These are phyloP conservation scores for Brachyalestes nurse DNA, from an alignment of 2,797 vertebrate genomes.

Conservation along the genomic window DNA sequence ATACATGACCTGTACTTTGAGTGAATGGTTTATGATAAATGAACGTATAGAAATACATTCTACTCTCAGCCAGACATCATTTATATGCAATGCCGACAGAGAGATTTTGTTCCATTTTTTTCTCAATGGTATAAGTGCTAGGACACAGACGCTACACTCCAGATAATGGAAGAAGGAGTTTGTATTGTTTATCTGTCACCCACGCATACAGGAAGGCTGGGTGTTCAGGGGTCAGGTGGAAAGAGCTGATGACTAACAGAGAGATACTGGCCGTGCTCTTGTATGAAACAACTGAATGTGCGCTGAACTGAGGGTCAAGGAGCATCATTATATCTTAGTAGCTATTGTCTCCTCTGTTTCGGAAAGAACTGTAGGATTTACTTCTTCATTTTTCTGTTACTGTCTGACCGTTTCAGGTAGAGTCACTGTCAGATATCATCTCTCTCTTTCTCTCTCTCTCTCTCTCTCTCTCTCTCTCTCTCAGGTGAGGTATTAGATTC, in stretches of 20 bases:
- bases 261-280: constrained; percentile 2
- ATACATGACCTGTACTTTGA: too few species aligned
- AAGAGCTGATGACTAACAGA: constrained; percentile 29
- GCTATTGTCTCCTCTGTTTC: not conserved
- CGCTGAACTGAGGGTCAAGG: not conserved
- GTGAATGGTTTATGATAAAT: too few species aligned
- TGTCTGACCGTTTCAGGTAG: not conserved
- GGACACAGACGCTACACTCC: constrained; percentile 5
- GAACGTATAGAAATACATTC: too few species aligned
- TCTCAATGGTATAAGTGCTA: constrained; percentile 19
- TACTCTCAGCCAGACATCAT: too few species aligned
- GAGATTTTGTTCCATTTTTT: constrained; percentile 13
- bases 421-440: not conserved
- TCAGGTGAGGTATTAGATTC: too few species aligned
- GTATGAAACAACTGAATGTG: not conserved
- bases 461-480: too few species aligned
- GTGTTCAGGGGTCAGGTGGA: constrained; percentile 22
- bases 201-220: constrained; percentile 1
- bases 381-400: not conserved
- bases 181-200: constrained; percentile 17
- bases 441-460: not conserved
- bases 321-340: not conserved
- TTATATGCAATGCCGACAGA: not conserved
- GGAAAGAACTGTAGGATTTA: not conserved
- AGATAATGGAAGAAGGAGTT: constrained; percentile 30